Conservation (phyloP, 2,113 vertebrate genomes). For the Helogale parvula region DNA sequence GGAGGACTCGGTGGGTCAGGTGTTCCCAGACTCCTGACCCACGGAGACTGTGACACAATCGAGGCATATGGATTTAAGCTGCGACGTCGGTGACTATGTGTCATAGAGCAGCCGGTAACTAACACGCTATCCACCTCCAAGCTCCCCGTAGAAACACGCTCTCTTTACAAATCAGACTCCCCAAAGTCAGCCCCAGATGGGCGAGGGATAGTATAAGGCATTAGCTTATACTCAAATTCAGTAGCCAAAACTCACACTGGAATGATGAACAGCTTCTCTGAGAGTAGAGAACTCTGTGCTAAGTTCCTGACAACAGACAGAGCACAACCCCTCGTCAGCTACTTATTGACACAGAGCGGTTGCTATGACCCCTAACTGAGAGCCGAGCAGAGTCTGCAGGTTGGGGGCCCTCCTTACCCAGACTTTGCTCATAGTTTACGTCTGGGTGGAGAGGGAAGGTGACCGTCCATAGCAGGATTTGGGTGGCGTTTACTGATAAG, state of each 20-base stretch:
- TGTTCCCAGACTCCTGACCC: not conserved
- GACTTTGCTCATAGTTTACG: not conserved
- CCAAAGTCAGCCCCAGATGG: not conserved
- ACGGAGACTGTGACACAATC: not conserved
- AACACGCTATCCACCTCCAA: not conserved
- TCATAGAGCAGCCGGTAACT: fast-evolving
- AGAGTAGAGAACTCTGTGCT: not conserved
- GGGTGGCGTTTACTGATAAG: not conserved
- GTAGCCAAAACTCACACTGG: no score
- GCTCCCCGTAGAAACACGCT: not conserved
- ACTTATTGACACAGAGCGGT: not conserved
- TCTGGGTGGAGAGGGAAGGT: not conserved
- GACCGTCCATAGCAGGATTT: not conserved
- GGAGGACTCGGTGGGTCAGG: not conserved
- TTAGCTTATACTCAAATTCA: not conserved
- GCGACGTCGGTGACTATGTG: not conserved
- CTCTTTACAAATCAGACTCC: not conserved
- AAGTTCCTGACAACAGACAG: not conserved
- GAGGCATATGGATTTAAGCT: not conserved
- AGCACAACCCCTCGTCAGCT: not conserved
- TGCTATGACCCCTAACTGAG: no score
- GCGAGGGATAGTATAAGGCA: not conserved
- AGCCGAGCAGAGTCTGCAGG: not conserved
- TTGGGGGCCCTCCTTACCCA: not conserved
- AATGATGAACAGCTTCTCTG: not conserved